Conservation (phyloP, 2,797 vertebrate genomes). For the Xenops minutus region DNA sequence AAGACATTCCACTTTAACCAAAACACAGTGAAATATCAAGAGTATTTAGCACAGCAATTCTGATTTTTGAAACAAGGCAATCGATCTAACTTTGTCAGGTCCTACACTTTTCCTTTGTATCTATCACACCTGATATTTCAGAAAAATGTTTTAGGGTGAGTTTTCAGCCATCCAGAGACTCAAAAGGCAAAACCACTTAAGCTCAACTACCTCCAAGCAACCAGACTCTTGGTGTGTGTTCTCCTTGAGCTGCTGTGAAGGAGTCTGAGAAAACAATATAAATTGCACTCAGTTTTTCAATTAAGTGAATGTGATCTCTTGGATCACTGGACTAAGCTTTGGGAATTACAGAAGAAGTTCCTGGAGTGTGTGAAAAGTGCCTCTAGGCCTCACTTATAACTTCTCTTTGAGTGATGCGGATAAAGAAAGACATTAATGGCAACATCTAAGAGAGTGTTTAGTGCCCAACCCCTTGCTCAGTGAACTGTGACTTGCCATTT, state of each 20-base stretch:
- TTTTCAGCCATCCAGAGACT: background rate
- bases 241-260: background rate
- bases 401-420: background rate
- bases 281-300: background rate
- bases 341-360: background rate
- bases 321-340: background rate
- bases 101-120: background rate
- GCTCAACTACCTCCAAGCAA: background rate
- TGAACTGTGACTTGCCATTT: background rate
- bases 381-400: background rate
- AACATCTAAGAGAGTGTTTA: background rate
- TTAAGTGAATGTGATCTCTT: background rate
- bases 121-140: background rate
- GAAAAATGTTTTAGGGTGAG: background rate
- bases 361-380: background rate
- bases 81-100: background rate
- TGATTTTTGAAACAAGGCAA: background rate
- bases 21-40: background rate
- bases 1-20: background rate
- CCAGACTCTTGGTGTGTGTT: background rate
- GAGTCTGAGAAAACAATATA: background rate
- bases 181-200: background rate
- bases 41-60: background rate
- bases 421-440: background rate
- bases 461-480: background rate